A percentile compares a stretch with the other conserved stretches of the same genome.
These are phyloP conservation scores for Tineola bisselliella DNA, from an alignment of 2,888 invertebrate genomes.

Conservation along the genomic window DNA sequence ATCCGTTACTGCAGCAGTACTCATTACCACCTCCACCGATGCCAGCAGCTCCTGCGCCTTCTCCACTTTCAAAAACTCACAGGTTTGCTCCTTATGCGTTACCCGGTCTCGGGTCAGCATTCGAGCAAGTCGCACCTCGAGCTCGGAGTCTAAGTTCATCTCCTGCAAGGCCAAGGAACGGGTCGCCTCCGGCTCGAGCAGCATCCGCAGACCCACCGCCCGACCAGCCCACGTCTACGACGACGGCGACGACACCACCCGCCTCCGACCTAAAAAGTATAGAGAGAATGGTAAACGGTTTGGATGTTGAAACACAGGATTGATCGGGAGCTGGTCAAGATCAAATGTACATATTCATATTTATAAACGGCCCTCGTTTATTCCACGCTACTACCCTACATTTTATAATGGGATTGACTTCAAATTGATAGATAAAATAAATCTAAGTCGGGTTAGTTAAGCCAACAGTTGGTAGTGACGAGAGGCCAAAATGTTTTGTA, in stretches of 20 bases:
- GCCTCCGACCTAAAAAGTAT: conserved; percentile 92
- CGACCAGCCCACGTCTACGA: conserved; percentile 62
- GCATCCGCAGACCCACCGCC: conserved; percentile 61
- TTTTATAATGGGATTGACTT: not conserved
- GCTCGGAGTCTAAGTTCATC: conserved; percentile 72
- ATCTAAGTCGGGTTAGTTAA: not conserved
- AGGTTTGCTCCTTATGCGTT: conserved; percentile 91
- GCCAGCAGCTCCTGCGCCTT: conserved; percentile 70
- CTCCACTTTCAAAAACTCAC: conserved; percentile 73
- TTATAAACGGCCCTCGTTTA: conserved; percentile 33
- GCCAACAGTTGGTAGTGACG: not conserved
- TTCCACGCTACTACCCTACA: not conserved
- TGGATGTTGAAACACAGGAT: conserved; percentile 83
- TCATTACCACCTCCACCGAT: conserved; percentile 77
- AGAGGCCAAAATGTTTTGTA: conserved; percentile 46
- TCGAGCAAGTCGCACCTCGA: conserved; percentile 88
- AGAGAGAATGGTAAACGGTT: conserved; percentile 96
- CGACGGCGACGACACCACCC: conserved; percentile 67
- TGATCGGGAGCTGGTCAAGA: conserved; percentile 34
- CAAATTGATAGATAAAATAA: not conserved
- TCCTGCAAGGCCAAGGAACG: conserved; percentile 54
- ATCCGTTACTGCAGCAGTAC: conserved; percentile 89
- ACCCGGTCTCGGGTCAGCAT: conserved; percentile 83
- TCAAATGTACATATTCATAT: conserved; percentile 51
- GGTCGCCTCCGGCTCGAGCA: conserved; percentile 61